These are phyloP conservation scores for Microplitis mediator DNA, from an alignment of 1,140 invertebrate genomes.

Conservation along the genomic window DNA sequence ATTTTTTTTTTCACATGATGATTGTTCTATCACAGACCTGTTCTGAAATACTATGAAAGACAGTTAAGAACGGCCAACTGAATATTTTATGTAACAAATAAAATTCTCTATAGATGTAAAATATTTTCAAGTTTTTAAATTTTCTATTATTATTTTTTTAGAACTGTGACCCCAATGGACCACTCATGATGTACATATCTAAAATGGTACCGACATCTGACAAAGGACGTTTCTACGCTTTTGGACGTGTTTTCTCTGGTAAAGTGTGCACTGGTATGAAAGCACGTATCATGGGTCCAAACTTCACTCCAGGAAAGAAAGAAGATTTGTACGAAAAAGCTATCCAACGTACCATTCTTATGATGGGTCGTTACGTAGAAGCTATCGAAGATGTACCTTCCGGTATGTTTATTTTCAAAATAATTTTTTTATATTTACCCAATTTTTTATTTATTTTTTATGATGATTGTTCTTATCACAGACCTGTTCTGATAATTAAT, in stretches of 20 bases:
- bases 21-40: slow-evolving; percentile 60
- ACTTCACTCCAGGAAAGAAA: slow-evolving; percentile 97
- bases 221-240: slow-evolving; percentile 99
- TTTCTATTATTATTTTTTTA: slow-evolving; percentile 54
- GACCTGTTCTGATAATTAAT: slow-evolving; percentile 50
- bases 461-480: slow-evolving; percentile 51
- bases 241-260: slow-evolving; percentile 99
- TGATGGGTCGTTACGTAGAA: slow-evolving; percentile 99
- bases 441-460: slow-evolving; percentile 12
- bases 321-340: slow-evolving; percentile 99
- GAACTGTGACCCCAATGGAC: slow-evolving; percentile 94
- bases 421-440: slow-evolving; percentile 14
- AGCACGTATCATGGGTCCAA: slow-evolving; percentile 97
- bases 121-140: not conserved
- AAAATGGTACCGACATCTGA: slow-evolving; percentile 99
- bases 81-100: slow-evolving; percentile 18
- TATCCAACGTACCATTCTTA: slow-evolving; percentile 98
- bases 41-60: slow-evolving; percentile 53
- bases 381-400: slow-evolving; percentile 99
- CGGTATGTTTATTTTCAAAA: slow-evolving; percentile 64
- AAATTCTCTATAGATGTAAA: not conserved
- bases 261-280: slow-evolving; percentile 95
- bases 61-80: slow-evolving; percentile 50
- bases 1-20: slow-evolving; percentile 43
- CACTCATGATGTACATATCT: slow-evolving; percentile 99